These are phyloP conservation scores for Lasioglossum baleicum DNA, from an alignment of 1,140 invertebrate species.

Conservation along the genomic window DNA sequence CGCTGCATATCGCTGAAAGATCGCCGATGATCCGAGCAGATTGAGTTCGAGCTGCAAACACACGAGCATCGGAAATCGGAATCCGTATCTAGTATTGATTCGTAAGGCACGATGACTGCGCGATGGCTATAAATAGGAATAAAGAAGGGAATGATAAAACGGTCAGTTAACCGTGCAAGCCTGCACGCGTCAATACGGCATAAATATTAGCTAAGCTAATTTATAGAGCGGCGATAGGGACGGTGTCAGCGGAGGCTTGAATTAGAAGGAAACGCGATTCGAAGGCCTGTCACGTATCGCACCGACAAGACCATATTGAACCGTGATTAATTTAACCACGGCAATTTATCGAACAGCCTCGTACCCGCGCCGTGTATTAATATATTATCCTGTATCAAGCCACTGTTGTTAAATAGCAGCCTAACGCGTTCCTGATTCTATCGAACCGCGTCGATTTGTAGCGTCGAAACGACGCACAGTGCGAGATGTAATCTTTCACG, in stretches of 20 bases:
- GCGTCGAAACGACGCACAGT: background rate
- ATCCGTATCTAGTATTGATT: background rate
- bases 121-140: background rate
- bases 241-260: background rate
- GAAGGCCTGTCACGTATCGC: slow-evolving; percentile 25
- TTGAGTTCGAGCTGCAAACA: background rate
- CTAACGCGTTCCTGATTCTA: background rate
- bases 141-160: background rate
- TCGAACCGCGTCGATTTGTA: background rate
- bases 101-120: background rate
- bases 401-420: slow-evolving; percentile 3
- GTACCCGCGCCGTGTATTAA: slow-evolving; percentile 12
- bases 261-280: slow-evolving; percentile 39
- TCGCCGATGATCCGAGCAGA: background rate
- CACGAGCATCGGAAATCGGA: background rate
- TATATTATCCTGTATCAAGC: slow-evolving; percentile 29
- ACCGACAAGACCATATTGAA: slow-evolving; percentile 35
- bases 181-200: background rate
- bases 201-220: slow-evolving; percentile 16
- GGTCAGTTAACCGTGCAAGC: background rate
- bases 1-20: no score
- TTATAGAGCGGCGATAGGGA: slow-evolving; percentile 21
- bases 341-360: slow-evolving; percentile 21
- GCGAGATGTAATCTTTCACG: no score
- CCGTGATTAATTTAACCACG: slow-evolving; percentile 27